A percentile compares a stretch with the other conserved stretches of the same genome.
These are phyloP conservation scores for Drosophila dunni DNA, from an alignment of 1,140 invertebrate species.

Conservation along the genomic window DNA sequence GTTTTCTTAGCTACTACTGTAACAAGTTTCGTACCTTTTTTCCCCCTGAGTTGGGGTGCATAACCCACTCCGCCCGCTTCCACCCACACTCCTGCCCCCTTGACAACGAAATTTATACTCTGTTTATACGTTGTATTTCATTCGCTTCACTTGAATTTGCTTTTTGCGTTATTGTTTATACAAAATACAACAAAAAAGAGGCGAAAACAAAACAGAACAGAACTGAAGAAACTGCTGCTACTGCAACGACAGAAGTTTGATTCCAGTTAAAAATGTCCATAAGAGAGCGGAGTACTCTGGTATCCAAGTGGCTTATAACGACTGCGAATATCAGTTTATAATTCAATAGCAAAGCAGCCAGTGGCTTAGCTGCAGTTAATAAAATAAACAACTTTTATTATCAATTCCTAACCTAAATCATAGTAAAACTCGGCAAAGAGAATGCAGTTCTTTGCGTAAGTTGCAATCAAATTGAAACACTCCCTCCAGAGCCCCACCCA, in stretches of 20 bases:
- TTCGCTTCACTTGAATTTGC: constrained; percentile 64
- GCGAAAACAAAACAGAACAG: constrained; percentile 5
- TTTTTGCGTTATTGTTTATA: constrained; percentile 66
- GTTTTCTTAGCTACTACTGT: constrained; percentile 67
- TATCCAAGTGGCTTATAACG: constrained; percentile 20
- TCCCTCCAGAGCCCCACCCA: neutral
- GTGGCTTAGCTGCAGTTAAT: constrained; percentile 4
- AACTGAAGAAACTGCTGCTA: constrained; percentile 27
- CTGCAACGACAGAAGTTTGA: constrained; percentile 20
- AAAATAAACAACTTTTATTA: neutral
- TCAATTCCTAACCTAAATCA: neutral
- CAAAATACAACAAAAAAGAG: constrained; percentile 18
- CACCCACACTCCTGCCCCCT: constrained; percentile 9
- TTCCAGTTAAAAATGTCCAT: constrained; percentile 29
- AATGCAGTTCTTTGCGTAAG: constrained; percentile 74
- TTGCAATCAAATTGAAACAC: constrained; percentile 19
- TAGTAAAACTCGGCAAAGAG: neutral
- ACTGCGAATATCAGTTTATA: constrained; percentile 33
- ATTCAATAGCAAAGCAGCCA: constrained; percentile 29
- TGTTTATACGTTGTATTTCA: constrained; percentile 33
- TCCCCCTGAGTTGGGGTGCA: too few species aligned
- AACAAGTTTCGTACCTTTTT: constrained; percentile 26
- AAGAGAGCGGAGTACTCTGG: neutral
- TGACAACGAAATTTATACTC: constrained; percentile 33
- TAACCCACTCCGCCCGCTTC: neutral